Evolutionary conservation across 2,797 vertebrate genomes (phyloP).

Genomic region (Enteromius unitaeniatus): DNA sequence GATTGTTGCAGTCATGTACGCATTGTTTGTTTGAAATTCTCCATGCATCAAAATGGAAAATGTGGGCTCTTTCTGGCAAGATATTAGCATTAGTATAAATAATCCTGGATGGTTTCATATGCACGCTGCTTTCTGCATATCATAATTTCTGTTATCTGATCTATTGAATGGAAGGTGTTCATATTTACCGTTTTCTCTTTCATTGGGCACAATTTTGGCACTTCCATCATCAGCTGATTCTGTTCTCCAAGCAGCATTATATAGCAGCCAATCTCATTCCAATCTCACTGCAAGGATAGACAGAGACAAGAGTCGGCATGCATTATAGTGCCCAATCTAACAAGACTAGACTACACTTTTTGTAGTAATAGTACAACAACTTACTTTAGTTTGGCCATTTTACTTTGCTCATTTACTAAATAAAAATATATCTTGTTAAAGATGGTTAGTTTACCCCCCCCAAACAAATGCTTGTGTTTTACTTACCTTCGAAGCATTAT

Average conservation of each 20-base stretch:
- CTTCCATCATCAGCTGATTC: neutral
- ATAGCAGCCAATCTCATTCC: constrained; percentile 23
- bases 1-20: neutral
- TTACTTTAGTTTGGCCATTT: neutral
- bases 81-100: neutral
- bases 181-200: constrained; percentile 1
- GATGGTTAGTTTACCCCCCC: too few species aligned
- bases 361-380: neutral
- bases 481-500: too few species aligned
- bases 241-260: neutral
- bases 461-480: too few species aligned
- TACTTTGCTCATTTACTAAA: neutral
- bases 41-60: neutral
- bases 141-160: neutral
- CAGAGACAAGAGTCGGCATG: constrained; percentile 13
- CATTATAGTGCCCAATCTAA: neutral
- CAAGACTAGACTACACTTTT: neutral
- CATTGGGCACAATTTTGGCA: neutral
- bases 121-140: neutral
- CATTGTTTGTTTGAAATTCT: neutral
- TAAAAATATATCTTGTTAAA: neutral
- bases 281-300: neutral
- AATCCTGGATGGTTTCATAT: neutral
- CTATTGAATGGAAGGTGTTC: neutral
- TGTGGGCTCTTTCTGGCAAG: neutral